Base-by-base conservation (phyloP, 2,113 vertebrate species). In the Leucopsar rothschildi region DNA sequence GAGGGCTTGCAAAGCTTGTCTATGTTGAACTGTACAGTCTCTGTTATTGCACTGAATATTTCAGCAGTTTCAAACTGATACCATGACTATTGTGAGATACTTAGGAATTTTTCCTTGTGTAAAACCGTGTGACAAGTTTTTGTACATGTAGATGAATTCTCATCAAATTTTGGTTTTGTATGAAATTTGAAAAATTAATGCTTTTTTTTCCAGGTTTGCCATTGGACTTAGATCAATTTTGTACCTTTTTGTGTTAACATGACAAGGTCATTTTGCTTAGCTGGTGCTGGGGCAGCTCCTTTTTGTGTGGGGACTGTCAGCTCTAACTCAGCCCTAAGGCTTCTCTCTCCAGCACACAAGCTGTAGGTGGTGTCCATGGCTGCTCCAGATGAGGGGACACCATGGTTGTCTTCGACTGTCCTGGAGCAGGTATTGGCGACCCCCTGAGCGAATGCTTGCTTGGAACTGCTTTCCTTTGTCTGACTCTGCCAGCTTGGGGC, bases 341-440 rank as follows among this genome's bases (percentile, higher is more conserved):
- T 27, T 60, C 3, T 57, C 10, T 88, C 53, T 29, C 2, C 10
- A 49, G 81, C 24, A 40, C 6, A 1, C 9, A 23, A 23, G 1
- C 20, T 57, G 65, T 12, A 40, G 55, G 3, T 1, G 2, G 8
- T 49, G 47, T 33, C 57, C 37, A 2, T 21, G 61, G n/a, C 37
- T 33, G 18, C 53, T 55, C 37, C 33, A 40, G 27, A 15, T 22
- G 59, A 65, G 29, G 27, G 10, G 29, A 31, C 6, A 6, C 56
- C 11, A 11, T 22, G 18, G 23, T 79, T 59, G 22, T 37, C 29
- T 70, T 52, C 0, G 0, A 22, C 17, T 28, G n/a, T 29, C 22
- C 56, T 61, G 60, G 31, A 70, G 52, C 52, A 50, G 47, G 35
- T 63, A 12, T 44, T 57, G 25, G 37, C 78, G 45, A 39, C 25